Conservation (phyloP, 2,888 invertebrate species). For the Allacma fusca region DNA sequence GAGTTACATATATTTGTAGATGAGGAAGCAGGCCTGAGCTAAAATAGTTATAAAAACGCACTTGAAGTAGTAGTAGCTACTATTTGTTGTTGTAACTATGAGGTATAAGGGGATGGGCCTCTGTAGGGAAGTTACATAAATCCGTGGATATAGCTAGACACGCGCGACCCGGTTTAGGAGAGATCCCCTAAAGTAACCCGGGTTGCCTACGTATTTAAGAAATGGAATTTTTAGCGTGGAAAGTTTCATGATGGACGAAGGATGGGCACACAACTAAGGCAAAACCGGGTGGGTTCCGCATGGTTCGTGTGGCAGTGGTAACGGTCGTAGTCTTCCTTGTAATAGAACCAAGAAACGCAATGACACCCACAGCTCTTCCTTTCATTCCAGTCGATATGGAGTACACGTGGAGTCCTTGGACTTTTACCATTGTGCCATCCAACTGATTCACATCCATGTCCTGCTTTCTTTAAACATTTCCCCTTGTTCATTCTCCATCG, state of each 20-base stretch:
- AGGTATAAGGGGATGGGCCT: no score
- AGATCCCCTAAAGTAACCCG: slow-evolving; percentile 26
- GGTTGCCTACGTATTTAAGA: slow-evolving; percentile 24
- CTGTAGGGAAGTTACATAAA: background rate
- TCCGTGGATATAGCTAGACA: slow-evolving; percentile 6
- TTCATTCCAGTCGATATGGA: slow-evolving; percentile 46
- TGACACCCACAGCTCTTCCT: slow-evolving; percentile 26
- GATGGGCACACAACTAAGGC: background rate
- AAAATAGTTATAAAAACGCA: no score
- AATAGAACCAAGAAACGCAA: slow-evolving; percentile 3
- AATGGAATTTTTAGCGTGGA: background rate
- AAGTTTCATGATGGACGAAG: slow-evolving; percentile 5
- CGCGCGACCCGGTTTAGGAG: slow-evolving; percentile 37
- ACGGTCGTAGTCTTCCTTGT: slow-evolving; percentile 11
- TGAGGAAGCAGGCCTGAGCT: no score
- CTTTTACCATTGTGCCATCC: slow-evolving; percentile 44
- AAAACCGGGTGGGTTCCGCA: slow-evolving; percentile 38
- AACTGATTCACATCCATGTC: slow-evolving; percentile 42
- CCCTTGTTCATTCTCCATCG: slow-evolving; percentile 8
- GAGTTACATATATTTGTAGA: no score
- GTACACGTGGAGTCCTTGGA: slow-evolving; percentile 61
- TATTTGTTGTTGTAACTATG: no score
- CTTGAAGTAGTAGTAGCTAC: no score
- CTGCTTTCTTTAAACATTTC: slow-evolving; percentile 40
- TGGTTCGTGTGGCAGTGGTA: slow-evolving; percentile 37